Base-by-base conservation (phyloP, 1,140 invertebrate species). In the Harpegnathos saltator region DNA sequence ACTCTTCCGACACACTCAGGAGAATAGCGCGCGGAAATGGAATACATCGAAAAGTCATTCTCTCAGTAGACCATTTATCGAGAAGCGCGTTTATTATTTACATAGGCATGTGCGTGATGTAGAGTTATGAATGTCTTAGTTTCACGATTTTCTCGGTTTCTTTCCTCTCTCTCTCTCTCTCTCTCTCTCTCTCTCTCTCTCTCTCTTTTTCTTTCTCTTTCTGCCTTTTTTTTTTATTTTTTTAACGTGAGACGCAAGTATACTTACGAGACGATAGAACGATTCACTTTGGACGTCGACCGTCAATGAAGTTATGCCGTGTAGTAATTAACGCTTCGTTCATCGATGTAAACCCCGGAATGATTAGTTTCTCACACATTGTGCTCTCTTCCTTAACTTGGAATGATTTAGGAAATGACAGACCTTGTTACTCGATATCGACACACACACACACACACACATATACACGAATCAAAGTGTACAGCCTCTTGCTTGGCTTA, bases 371-470 rank as follows among this genome's bases (percentile, higher is more conserved):
- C 14, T 54, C 44, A 65, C 7, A 77, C 19, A 14, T 26, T 33
- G 33, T n/a, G 14, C 26, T 59, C 38, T 19, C 17, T 58, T 71
- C 44, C 15, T 9, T 80, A 69, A 56, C 9, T 58, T 80, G 65
- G 52, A 58, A 71, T 71, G n/a, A 80, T 38, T 11, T 66, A 71
- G 22, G 75, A 80, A 80, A 48, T 80, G 33, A 80, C 52, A 38
- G 12, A 19, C 38, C 1, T n/a, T 33, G 17, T 19, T 80, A 58
- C 50, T 48, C n/a, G 22, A 29, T 29, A 52, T 58, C 14, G 15
- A 58, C n/a, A 44, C 14, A 44, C 61, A 33, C 38, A 38, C 33
- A 54, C 33, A 33, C 33, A 33, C 33, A 69, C 33, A 38, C 14
- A 38, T 26, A 33, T 50, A 38, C 50, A 33, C 4, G 11, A 1